A percentile compares a stretch with the other conserved stretches of the same genome.
These are phyloP conservation scores for Meleagris gallopavo DNA, from an alignment of 2,113 vertebrate species.

Conservation along the genomic window DNA sequence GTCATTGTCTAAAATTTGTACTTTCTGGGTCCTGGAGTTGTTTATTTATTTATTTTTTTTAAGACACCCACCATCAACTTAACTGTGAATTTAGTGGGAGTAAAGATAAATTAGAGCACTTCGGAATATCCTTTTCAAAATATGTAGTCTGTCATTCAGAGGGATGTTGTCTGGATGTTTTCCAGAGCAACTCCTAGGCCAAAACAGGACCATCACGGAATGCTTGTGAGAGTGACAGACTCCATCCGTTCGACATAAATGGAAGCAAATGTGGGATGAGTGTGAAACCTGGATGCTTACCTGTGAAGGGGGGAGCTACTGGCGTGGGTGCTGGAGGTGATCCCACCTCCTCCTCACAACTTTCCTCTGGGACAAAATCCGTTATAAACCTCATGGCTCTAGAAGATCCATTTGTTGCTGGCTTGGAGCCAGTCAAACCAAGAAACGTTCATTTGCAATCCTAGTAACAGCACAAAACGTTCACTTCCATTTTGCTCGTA, in stretches of 20 bases:
- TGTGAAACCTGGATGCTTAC: not conserved
- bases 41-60: not conserved
- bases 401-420: not conserved
- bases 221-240: not conserved
- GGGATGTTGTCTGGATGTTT: not conserved
- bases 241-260: not conserved
- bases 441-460: not conserved
- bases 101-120: not conserved
- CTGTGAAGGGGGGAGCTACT: fast-evolving
- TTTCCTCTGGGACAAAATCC: not conserved
- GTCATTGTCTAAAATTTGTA: not conserved
- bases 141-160: not conserved
- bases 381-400: not conserved
- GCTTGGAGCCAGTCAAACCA: not conserved
- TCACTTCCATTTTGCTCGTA: conserved; percentile 18
- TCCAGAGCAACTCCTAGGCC: conserved; percentile 26
- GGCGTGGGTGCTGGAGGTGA: fast-evolving
- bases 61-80: not conserved
- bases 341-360: not conserved
- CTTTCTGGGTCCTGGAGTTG: not conserved
- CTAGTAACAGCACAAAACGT: not conserved
- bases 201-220: not conserved
- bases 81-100: conserved; percentile 49
- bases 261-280: not conserved
- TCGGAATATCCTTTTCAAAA: conserved; percentile 20